These are phyloP conservation scores for Hymenopus coronatus DNA, from an alignment of 2,888 invertebrate species.

Conservation along the genomic window DNA sequence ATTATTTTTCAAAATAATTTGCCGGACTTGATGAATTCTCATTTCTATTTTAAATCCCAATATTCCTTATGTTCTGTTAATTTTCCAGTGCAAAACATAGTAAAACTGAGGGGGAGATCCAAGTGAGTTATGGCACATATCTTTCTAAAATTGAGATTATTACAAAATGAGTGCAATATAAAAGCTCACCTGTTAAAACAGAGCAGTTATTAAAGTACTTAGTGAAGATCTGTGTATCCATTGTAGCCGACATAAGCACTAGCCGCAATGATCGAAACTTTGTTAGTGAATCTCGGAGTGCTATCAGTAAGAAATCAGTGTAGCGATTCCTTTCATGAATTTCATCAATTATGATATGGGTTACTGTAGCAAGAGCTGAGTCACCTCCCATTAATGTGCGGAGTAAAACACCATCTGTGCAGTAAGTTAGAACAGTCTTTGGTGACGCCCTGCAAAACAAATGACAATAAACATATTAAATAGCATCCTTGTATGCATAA, in stretches of 20 bases:
- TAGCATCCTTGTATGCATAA: neutral
- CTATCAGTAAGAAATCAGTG: constrained; percentile 88
- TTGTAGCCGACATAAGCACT: constrained; percentile 92
- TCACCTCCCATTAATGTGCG: constrained; percentile 83
- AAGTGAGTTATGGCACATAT: no score
- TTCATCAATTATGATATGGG: constrained; percentile 90
- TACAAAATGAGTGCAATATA: no score
- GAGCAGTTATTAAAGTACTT: constrained; percentile 81
- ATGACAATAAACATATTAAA: neutral
- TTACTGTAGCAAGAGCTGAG: constrained; percentile 65
- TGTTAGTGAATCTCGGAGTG: constrained; percentile 71
- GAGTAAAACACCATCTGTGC: constrained; percentile 87
- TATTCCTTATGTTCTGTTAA: no score
- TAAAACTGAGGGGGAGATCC: no score
- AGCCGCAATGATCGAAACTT: constrained; percentile 71
- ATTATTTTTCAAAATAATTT: no score
- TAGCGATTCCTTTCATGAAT: constrained; percentile 85
- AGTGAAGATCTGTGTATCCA: constrained; percentile 78
- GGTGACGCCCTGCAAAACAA: constrained; percentile 61
- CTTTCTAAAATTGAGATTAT: no score
- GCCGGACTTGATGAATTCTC: no score
- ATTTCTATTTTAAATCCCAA: no score
- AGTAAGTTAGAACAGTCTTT: constrained; percentile 80
- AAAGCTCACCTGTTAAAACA: constrained; percentile 56
- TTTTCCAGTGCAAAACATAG: no score